A percentile compares a stretch with the other conserved stretches of the same genome.
These are phyloP conservation scores for Samia ricini DNA, from an alignment of 1,140 invertebrate genomes.

Conservation along the genomic window DNA sequence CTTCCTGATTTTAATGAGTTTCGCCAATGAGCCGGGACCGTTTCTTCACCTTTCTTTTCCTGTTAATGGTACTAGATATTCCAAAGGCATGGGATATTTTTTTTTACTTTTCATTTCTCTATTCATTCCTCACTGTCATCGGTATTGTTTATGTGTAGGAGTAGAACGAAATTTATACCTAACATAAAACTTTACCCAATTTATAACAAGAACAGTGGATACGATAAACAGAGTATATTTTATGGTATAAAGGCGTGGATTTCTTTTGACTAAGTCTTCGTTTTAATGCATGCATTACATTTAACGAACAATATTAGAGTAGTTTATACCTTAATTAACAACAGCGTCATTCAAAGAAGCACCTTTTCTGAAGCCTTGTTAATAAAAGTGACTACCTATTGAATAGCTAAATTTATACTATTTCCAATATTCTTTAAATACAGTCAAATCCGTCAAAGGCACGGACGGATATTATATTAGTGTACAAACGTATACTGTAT, in stretches of 20 bases:
- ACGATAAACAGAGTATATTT: too few relatives aligned
- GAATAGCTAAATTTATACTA: background rate
- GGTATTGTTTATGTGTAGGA: background rate
- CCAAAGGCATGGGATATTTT: background rate
- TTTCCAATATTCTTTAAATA: background rate
- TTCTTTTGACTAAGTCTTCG: too few relatives aligned
- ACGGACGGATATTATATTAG: background rate
- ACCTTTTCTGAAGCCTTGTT: background rate
- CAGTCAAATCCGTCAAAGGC: too few relatives aligned
- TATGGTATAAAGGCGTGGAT: too few relatives aligned
- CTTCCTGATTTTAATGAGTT: conserved; percentile 70
- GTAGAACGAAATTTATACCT: background rate
- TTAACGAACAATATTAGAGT: background rate
- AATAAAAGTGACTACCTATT: background rate
- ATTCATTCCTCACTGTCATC: background rate
- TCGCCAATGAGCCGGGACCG: conserved; percentile 48
- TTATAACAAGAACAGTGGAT: too few relatives aligned
- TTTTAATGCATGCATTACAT: background rate
- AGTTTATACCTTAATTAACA: background rate
- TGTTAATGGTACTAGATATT: conserved; percentile 18
- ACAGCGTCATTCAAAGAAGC: background rate
- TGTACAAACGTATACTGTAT: background rate
- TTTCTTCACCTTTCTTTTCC: conserved; percentile 28
- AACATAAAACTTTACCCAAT: too few relatives aligned
- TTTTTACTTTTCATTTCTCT: background rate